Conservation (phyloP, 2,113 vertebrate species). For the Colossoma macropomum region DNA sequence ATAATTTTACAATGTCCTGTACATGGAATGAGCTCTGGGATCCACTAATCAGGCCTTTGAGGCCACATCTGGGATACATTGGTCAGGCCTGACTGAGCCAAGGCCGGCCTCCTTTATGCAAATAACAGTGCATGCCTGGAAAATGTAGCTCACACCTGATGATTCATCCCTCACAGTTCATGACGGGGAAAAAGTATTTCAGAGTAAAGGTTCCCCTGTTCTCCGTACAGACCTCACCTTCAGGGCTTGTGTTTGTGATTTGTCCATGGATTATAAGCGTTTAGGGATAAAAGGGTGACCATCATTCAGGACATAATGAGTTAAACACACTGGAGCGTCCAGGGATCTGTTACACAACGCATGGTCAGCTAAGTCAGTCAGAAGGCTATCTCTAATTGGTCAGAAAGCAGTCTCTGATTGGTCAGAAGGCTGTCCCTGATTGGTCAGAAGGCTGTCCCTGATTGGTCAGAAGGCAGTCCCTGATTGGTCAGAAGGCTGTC, state of each 20-base stretch:
- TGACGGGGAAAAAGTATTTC: not conserved
- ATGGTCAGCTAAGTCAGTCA: too few relatives aligned
- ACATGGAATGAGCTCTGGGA: conserved; percentile 33
- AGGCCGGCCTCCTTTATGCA: conserved; percentile 43
- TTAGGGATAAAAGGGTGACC: not conserved
- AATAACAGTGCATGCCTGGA: conserved; percentile 42
- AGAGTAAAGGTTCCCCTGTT: not conserved
- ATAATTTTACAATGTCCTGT: conserved; percentile 32
- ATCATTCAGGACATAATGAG: not conserved
- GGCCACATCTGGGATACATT: conserved; percentile 2
- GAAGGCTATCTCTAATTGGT: too few relatives aligned
- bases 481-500: too few relatives aligned
- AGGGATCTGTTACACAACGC: too few relatives aligned
- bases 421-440: too few relatives aligned
- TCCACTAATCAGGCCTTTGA: not conserved
- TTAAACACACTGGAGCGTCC: not conserved
- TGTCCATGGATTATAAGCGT: not conserved
- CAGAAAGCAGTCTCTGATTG: too few relatives aligned
- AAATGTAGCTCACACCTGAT: conserved; percentile 3
- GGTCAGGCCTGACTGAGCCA: conserved; percentile 6
- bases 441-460: too few relatives aligned
- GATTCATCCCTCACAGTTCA: not conserved
- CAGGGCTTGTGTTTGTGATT: not conserved
- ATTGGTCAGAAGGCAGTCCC: too few relatives aligned
- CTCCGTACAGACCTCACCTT: not conserved